These are phyloP conservation scores for Oryzias curvinotus DNA, from an alignment of 2,113 vertebrate species.

Conservation along the genomic window DNA sequence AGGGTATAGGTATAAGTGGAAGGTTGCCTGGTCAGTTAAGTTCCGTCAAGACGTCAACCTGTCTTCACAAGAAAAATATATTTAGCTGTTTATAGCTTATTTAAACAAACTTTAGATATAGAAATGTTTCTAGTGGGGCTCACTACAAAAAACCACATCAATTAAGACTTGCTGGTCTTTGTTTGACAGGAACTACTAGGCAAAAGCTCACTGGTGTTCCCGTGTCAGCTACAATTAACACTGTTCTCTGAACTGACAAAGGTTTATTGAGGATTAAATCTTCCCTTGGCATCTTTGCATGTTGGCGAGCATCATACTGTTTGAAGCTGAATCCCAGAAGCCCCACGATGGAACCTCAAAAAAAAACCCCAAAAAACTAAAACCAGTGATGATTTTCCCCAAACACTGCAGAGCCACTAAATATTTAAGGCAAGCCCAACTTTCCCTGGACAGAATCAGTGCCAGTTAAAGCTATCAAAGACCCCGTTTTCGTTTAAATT, in stretches of 20 bases:
- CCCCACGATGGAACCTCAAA: slow-evolving; percentile 11
- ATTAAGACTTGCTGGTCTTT: slow-evolving; percentile 27
- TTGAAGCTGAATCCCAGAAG: slow-evolving; percentile 36
- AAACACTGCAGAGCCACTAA: slow-evolving; percentile 15
- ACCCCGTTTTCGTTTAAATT: slow-evolving; percentile 8
- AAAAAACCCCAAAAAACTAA: too few species aligned
- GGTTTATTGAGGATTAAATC: slow-evolving; percentile 49
- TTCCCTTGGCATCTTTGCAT: slow-evolving; percentile 46
- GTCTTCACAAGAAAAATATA: too few species aligned
- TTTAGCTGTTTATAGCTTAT: too few species aligned
- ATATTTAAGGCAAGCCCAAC: slow-evolving; percentile 21
- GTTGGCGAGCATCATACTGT: slow-evolving; percentile 32
- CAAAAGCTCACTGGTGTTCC: slow-evolving; percentile 25
- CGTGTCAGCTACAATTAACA: slow-evolving; percentile 24
- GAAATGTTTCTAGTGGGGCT: not conserved
- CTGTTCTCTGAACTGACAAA: slow-evolving; percentile 38
- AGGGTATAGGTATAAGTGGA: too few species aligned
- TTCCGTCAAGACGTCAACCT: too few species aligned
- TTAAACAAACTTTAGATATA: not conserved
- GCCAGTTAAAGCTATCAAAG: slow-evolving; percentile 11
- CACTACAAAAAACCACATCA: not conserved
- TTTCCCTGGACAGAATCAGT: slow-evolving; percentile 13
- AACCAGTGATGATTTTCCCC: slow-evolving; percentile 22
- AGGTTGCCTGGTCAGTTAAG: too few species aligned
- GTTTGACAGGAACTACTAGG: slow-evolving; percentile 31